phyloP scores from a whole-genome alignment of 1,140 invertebrate genomes.

The Streblospio benedicti region DNA sequence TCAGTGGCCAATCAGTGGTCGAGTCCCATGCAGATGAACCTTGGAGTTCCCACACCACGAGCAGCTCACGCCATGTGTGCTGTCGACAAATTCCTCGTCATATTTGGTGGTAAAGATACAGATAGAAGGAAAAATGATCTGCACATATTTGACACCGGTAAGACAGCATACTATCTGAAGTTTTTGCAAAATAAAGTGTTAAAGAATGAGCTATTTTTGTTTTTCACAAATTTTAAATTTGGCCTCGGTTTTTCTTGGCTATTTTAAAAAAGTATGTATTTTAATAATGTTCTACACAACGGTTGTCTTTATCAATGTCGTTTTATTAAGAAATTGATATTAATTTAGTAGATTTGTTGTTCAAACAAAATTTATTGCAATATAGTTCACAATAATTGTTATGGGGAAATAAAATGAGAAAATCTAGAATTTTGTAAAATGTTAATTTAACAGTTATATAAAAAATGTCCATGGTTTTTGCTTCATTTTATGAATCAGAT shows the following conservation, averaged over 20 bases:
- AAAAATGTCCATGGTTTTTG: too few species aligned
- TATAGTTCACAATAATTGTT: too few species aligned
- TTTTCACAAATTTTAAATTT: too few species aligned
- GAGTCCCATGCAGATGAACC: slow-evolving; percentile 41
- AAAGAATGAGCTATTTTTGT: neutral
- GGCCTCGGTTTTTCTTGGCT: too few species aligned
- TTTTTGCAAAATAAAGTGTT: neutral
- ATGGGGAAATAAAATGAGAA: too few species aligned
- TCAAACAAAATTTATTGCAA: too few species aligned
- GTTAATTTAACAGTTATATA: too few species aligned
- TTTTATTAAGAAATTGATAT: too few species aligned
- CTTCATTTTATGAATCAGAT: too few species aligned
- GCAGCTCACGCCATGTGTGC: slow-evolving; percentile 41
- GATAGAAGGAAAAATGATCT: slow-evolving; percentile 41
- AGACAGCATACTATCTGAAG: neutral
- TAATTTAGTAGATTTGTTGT: too few species aligned
- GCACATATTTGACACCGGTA: slow-evolving; percentile 41
- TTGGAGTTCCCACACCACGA: slow-evolving; percentile 36
- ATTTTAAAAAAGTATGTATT: neutral
- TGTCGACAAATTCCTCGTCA: slow-evolving; percentile 30
- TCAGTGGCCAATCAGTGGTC: slow-evolving; percentile 35
- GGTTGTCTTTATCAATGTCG: neutral
- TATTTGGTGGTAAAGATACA: slow-evolving; percentile 42
- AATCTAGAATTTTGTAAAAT: too few species aligned
- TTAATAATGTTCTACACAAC: neutral